These are phyloP conservation scores for Pteropus rufus DNA, from an alignment of 2,797 vertebrate species.

Conservation along the genomic window DNA sequence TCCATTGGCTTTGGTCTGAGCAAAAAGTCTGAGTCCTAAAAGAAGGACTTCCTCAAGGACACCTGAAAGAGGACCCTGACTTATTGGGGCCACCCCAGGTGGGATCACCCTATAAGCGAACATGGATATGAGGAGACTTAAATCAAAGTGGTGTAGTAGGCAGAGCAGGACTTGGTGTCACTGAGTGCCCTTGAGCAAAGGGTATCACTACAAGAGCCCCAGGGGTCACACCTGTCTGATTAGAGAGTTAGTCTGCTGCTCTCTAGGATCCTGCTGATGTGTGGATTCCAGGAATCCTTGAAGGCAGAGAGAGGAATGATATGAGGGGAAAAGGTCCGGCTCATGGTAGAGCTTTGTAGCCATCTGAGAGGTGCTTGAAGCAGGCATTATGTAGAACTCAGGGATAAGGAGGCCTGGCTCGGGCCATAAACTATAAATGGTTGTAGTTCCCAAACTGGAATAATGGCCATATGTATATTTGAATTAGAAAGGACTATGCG, in stretches of 20 bases:
- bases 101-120: background rate
- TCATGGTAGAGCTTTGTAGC: background rate
- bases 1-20: background rate
- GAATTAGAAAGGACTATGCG: background rate
- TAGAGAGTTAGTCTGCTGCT: background rate
- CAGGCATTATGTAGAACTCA: background rate
- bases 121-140: background rate
- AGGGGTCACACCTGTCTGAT: background rate
- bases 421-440: background rate
- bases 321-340: background rate
- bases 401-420: background rate
- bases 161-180: background rate
- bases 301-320: background rate
- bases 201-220: background rate
- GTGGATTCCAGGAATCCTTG: background rate
- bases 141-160: background rate
- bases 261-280: background rate
- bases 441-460: background rate
- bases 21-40: background rate
- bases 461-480: background rate
- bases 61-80: background rate
- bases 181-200: background rate
- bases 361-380: background rate
- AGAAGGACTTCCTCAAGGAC: background rate
- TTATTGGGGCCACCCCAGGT: background rate